Base-by-base conservation (phyloP, 2,113 vertebrate species). In the Cyanoderma ruficeps region DNA sequence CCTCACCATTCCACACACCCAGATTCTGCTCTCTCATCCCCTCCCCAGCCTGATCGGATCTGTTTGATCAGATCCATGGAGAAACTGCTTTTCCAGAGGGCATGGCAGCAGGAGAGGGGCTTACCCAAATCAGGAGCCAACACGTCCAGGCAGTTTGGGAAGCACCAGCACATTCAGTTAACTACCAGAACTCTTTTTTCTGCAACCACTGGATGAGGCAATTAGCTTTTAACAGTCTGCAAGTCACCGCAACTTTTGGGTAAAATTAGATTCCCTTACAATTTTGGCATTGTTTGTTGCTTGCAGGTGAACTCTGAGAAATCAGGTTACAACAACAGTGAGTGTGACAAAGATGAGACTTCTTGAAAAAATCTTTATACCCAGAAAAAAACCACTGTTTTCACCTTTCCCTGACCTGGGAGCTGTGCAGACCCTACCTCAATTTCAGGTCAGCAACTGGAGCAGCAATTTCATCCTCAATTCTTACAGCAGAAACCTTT, bases 331-430 rank as follows among this genome's bases (percentile, higher is more conserved):
- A 52, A 22, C 35, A 83, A 39, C 8, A 69, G 59, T 0, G 1
- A 44, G 52, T 5, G 27, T 47, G 31, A 25, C 44, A 49, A 35
- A 44, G 17, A 41, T 3, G 1, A 22, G 69, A 69, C 18, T 74
- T 42, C 23, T 13, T 35, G 8, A 22, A 85, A 52, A 91, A 60
- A 44, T 2, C 30, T 35, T 87, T 37, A 25, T 13, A 35, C 22
- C 20, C 24, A 15, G n/a, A 74, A 87, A 79, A 63, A 19, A 19
- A 39, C 33, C 47, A 4, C 8, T 85, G 44, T 50, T 52, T 24
- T 39, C 0, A 0, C 60, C 50, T 57, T 4, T 16, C 39, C 84
- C 46, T 67, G 37, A 21, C 3, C 10, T 0, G 10, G 75, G 50
- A 86, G 28, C 55, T 55, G 31, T 6, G 60, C 39, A 92, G n/a